Conservation (phyloP, 1,140 invertebrate species). For the Schlechtendalia chinensis region DNA sequence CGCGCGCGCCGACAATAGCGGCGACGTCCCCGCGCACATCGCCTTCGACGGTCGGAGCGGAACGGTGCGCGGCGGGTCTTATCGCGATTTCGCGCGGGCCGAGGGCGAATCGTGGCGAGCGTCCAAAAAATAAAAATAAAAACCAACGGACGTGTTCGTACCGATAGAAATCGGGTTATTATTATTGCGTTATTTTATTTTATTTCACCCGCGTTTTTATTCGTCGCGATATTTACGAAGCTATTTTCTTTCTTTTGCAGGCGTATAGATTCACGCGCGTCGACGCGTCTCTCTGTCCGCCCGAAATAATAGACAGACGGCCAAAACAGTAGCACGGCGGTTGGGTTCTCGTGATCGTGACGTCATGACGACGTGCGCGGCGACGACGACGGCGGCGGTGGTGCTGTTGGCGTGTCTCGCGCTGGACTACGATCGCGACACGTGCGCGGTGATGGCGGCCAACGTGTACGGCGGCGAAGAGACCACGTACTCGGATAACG, state of each 20-base stretch:
- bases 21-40: too few species aligned
- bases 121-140: too few species aligned
- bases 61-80: background rate
- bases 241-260: too few species aligned
- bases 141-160: constrained; percentile 12
- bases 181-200: constrained; percentile 35
- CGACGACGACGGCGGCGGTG: background rate
- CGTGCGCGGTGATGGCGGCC: background rate
- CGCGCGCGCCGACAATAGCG: constrained; percentile 16
- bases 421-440: background rate
- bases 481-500: background rate
- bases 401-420: background rate
- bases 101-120: constrained; percentile 2
- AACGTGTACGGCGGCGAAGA: too few species aligned
- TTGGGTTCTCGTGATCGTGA: too few species aligned
- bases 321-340: background rate
- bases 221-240: background rate
- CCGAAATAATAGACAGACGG: too few species aligned
- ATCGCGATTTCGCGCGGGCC: background rate
- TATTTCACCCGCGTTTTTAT: too few species aligned
- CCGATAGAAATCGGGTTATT: constrained; percentile 35
- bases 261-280: constrained; percentile 5
- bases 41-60: background rate
- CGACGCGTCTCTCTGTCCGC: too few species aligned
- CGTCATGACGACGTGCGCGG: background rate